Percentiles rank a stretch among this genome's conserved stretches.
Conservation (phyloP, 2,888 invertebrate species). For the Actias luna region DNA sequence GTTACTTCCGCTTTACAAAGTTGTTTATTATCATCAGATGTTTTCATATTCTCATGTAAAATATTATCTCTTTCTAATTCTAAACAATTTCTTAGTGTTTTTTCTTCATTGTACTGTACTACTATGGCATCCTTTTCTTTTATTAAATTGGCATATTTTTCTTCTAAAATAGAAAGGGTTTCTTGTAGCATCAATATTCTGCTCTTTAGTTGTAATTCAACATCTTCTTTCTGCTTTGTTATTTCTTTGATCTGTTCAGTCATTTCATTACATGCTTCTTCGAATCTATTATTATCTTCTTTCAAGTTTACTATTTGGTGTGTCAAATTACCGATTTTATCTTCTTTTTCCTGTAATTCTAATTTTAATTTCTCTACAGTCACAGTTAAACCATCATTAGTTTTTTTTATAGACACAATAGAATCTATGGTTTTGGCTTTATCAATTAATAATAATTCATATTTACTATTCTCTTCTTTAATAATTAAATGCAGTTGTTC, state of each 20-base stretch:
- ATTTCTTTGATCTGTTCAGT: slow-evolving; percentile 22
- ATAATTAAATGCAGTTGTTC: slow-evolving; percentile 48
- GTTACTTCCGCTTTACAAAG: slow-evolving; percentile 16
- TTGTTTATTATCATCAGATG: slow-evolving; percentile 20
- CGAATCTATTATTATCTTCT: slow-evolving; percentile 24
- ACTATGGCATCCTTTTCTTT: slow-evolving; percentile 29
- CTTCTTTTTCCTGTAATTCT: slow-evolving; percentile 35
- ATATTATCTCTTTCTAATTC: slow-evolving; percentile 25
- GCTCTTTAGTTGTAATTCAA: slow-evolving; percentile 20
- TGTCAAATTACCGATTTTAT: slow-evolving; percentile 32
- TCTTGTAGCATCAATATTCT: slow-evolving; percentile 23
- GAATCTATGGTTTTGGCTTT: slow-evolving; percentile 48
- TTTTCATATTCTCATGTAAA: slow-evolving; percentile 15
- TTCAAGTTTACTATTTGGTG: slow-evolving; percentile 26
- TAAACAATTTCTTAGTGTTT: slow-evolving; percentile 21
- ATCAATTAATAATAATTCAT: slow-evolving; percentile 47
- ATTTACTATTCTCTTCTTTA: slow-evolving; percentile 49
- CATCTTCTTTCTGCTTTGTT: slow-evolving; percentile 20
- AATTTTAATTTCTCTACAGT: slow-evolving; percentile 42
- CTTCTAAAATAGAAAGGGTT: slow-evolving; percentile 21
- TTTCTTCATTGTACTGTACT: slow-evolving; percentile 23
- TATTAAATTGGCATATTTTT: slow-evolving; percentile 20
- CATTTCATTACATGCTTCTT: slow-evolving; percentile 24
- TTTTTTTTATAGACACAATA: slow-evolving; percentile 41
- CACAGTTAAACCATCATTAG: slow-evolving; percentile 42